Evolutionary conservation across 2,797 vertebrate genomes (phyloP).

Genomic region (Aulostomus chinensis): DNA sequence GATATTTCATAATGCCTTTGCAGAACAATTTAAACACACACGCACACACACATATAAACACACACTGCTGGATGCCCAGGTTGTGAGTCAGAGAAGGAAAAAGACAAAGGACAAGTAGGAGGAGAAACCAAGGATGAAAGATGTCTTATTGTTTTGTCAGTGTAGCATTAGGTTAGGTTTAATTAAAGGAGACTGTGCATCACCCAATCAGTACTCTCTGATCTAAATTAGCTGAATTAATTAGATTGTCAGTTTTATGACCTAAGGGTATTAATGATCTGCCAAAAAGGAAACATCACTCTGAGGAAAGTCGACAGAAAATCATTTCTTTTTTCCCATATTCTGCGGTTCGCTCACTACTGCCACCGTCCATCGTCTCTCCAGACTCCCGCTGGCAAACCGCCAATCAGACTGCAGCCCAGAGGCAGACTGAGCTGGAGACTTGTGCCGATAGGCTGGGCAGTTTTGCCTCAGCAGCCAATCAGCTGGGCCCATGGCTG

Average conservation of each 20-base stretch:
- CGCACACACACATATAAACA: not conserved
- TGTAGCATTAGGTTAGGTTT: too few species aligned
- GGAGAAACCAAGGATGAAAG: conserved; percentile 7
- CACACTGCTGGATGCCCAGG: conserved; percentile 1
- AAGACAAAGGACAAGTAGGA: conserved; percentile 11
- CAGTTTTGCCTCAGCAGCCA: conserved; percentile 87
- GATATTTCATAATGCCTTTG: conserved; percentile 38
- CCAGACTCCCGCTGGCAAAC: conserved; percentile 90
- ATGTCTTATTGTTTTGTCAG: conserved; percentile 8
- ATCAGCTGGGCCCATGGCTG: conserved; percentile 94
- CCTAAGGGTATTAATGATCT: too few species aligned
- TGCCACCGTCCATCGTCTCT: too few species aligned
- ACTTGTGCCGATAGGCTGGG: conserved; percentile 90
- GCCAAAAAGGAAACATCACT: too few species aligned
- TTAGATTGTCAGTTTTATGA: too few species aligned
- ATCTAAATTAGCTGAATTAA: not conserved
- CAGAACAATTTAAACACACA: conserved; percentile 8
- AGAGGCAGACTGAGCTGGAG: conserved; percentile 92
- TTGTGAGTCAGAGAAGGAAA: conserved; percentile 44
- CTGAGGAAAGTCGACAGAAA: too few species aligned
- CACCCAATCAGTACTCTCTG: not conserved
- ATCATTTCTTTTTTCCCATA: too few species aligned
- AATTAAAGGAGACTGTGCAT: too few species aligned
- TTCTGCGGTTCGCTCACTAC: not conserved
- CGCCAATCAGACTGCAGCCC: conserved; percentile 86